Base-by-base conservation (phyloP, 2,888 invertebrate species). In the Germaria angustata region DNA sequence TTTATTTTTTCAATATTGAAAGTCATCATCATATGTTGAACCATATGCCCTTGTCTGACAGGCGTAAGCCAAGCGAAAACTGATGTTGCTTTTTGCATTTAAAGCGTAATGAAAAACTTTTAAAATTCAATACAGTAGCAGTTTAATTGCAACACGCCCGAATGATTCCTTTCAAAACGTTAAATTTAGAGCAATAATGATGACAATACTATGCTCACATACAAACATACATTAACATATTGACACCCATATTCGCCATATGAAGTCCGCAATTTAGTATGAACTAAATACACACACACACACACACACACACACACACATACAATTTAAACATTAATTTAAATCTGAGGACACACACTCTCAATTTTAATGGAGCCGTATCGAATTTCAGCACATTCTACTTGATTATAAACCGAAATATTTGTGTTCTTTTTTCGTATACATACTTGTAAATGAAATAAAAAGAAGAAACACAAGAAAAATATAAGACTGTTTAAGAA, bases 1-100 rank as follows among this genome's bases (percentile, higher is more conserved):
- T 61, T 41, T 51, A 9, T 69, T 55, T 41, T 28, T 55, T 32
- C 55, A 34, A 39, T 44, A 6, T 11, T 2, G 28, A 49, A 39
- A 44, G 22, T 41, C 53, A 39, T 49, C 63, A 69, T 79, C 85
- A 85, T 81, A 85, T 85, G 82, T 84, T 84, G 32, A 36, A 61
- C 72, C 77, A 81, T 71, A 81, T 78, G 79, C 76, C 66, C 69
- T 66, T 71, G 80, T 77, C 79, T 80, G 76, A 72, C 87, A 88
- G 87, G 87, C 87, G 88, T 87, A 87, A 88, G 87, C 88, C 87
- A 88, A 87, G 88, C 89, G 88, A 87, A 88, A 88, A 87, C 65
- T 75, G 46, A 63, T 69, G 51, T 41, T 61, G 41, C 49, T 66
- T 55, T 69, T 65, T 3, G 46, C 20, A 61, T 77, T 61, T 28